These are phyloP conservation scores for Nemapogon koenigi DNA, from an alignment of 2,888 invertebrate genomes.

Conservation along the genomic window DNA sequence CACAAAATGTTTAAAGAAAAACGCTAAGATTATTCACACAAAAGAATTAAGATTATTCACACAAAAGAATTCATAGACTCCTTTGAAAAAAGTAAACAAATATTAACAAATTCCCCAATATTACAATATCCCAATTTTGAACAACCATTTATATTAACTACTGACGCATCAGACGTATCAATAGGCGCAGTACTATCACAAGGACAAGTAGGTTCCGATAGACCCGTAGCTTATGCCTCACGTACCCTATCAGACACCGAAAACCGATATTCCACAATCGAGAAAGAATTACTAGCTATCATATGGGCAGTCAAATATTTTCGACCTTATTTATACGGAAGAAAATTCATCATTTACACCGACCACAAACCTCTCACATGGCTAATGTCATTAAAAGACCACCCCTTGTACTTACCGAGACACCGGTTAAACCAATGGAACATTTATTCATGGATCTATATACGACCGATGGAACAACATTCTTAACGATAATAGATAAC, in stretches of 20 bases:
- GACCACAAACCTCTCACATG: constrained; percentile 32
- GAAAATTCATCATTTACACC: constrained; percentile 29
- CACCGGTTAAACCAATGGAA: constrained; percentile 20
- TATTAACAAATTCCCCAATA: constrained; percentile 18
- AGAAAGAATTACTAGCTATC: constrained; percentile 29
- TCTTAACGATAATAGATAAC: constrained; percentile 13
- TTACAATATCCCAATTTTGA: constrained; percentile 24
- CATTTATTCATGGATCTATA: constrained; percentile 19
- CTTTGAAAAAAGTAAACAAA: constrained; percentile 15
- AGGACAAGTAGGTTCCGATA: constrained; percentile 6
- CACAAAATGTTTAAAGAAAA: constrained; percentile 7
- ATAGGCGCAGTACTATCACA: constrained; percentile 6
- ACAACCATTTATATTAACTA: constrained; percentile 12
- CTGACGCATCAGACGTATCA: constrained; percentile 3
- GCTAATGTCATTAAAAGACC: constrained; percentile 26
- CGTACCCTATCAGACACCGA: constrained; percentile 21
- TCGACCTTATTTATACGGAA: constrained; percentile 28
- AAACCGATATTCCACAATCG: constrained; percentile 20
- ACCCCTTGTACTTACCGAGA: constrained; percentile 20
- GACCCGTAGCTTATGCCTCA: constrained; percentile 14
- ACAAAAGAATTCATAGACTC: neutral
- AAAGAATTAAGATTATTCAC: too few relatives aligned
- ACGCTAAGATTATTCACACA: neutral
- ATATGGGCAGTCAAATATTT: constrained; percentile 29
- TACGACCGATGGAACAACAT: constrained; percentile 8